phyloP scores from a whole-genome alignment of 2,888 invertebrate species.

The Caradrina kadenii region DNA sequence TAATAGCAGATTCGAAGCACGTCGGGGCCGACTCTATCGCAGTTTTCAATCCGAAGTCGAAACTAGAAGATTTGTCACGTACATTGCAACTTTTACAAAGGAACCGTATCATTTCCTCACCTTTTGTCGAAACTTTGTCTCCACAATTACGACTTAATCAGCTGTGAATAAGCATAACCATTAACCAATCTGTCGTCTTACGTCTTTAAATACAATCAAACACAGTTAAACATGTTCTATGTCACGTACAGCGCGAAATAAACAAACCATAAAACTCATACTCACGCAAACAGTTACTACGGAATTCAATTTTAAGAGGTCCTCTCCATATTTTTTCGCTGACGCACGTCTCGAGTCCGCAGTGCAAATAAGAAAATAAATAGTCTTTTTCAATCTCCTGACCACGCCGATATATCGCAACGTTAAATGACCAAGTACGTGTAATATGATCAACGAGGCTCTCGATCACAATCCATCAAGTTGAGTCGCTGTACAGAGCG shows the following conservation, averaged over 20 bases:
- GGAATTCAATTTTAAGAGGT: conserved; percentile 51
- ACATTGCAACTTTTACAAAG: conserved; percentile 87
- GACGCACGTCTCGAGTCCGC: conserved; percentile 41
- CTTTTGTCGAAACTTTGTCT: conserved; percentile 77
- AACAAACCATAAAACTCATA: too few species aligned
- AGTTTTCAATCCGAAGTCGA: conserved; percentile 89
- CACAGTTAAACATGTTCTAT: neutral
- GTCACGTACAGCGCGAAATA: neutral
- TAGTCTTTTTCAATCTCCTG: conserved; percentile 71
- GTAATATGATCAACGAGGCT: conserved; percentile 85
- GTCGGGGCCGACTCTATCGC: conserved; percentile 86
- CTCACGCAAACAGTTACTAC: conserved; percentile 6
- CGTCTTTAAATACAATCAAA: neutral
- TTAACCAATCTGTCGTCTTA: neutral
- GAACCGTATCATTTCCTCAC: conserved; percentile 86
- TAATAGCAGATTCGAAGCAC: conserved; percentile 85
- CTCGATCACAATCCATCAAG: conserved; percentile 88
- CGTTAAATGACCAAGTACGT: conserved; percentile 83
- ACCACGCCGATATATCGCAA: conserved; percentile 74
- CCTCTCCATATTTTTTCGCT: conserved; percentile 47
- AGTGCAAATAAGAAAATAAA: conserved; percentile 61
- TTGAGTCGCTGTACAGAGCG: conserved; percentile 68
- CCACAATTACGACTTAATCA: conserved; percentile 70
- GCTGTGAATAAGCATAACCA: conserved; percentile 34
- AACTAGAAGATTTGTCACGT: conserved; percentile 90